These are phyloP conservation scores for Drosophila formosana DNA, from an alignment of 2,888 invertebrate genomes.

Conservation along the genomic window DNA sequence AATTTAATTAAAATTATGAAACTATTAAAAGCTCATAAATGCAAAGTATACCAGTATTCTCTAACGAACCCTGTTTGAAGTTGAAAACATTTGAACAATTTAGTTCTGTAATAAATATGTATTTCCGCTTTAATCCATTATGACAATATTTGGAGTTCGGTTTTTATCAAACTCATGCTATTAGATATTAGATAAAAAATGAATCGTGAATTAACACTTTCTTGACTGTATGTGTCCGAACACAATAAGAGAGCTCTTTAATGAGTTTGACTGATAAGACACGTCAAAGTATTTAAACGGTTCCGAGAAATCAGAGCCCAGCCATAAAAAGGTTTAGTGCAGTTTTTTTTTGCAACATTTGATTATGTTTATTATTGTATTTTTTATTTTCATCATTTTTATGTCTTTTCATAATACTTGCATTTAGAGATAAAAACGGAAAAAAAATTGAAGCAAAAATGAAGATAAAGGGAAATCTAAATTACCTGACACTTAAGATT, in stretches of 20 bases:
- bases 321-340: constrained; percentile 30
- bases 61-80: too few relatives aligned
- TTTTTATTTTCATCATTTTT: constrained; percentile 52
- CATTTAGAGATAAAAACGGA: constrained; percentile 59
- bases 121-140: too few relatives aligned
- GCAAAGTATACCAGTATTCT: too few relatives aligned
- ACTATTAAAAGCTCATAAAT: too few relatives aligned
- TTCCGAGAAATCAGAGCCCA: constrained; percentile 35
- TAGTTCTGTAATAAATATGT: too few relatives aligned
- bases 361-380: constrained; percentile 52
- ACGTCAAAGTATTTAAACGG: constrained; percentile 9
- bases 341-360: constrained; percentile 54
- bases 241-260: constrained; percentile 20
- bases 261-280: constrained; percentile 46
- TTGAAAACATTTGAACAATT: too few relatives aligned
- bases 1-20: too few relatives aligned
- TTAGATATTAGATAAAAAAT: constrained; percentile 39
- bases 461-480: constrained; percentile 28
- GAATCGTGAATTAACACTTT: constrained; percentile 16
- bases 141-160: constrained; percentile 11
- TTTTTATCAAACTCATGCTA: constrained; percentile 37
- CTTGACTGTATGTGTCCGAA: constrained; percentile 8
- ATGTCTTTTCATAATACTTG: constrained; percentile 71
- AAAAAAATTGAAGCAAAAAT: constrained; percentile 31
- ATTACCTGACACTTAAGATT: constrained; percentile 48